These are phyloP conservation scores for Porites australiensis DNA, from an alignment of 64 coral and sea anemone genomes.

Conservation along the genomic window DNA sequence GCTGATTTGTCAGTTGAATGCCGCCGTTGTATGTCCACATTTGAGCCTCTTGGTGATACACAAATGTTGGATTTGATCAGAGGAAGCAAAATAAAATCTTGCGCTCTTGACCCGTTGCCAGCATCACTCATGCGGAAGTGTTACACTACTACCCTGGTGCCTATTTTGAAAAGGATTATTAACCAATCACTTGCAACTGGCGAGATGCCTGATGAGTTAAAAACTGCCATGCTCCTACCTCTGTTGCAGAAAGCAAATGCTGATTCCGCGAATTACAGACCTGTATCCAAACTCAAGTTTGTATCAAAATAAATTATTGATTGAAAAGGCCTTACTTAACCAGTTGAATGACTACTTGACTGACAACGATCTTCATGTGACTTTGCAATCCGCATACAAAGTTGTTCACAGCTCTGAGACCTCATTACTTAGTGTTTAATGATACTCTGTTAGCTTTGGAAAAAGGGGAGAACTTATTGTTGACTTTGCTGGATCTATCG, in stretches of 20 bases:
- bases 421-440: slow-evolving; percentile 26
- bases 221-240: slow-evolving; percentile 24
- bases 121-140: slow-evolving; percentile 24
- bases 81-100: slow-evolving; percentile 20
- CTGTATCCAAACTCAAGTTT: slow-evolving; percentile 44
- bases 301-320: slow-evolving; percentile 45
- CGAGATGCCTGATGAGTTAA: slow-evolving; percentile 37
- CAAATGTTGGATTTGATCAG: slow-evolving; percentile 9
- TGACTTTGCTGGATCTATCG: too few relatives aligned
- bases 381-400: slow-evolving; percentile 17
- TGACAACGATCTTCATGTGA: neutral
- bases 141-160: slow-evolving; percentile 4
- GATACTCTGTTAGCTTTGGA: neutral
- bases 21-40: neutral
- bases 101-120: slow-evolving; percentile 30
- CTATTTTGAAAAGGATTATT: slow-evolving; percentile 54
- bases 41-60: neutral
- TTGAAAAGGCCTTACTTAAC: slow-evolving; percentile 1
- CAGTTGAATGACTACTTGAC: too few relatives aligned
- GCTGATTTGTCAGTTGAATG: too few relatives aligned
- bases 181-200: slow-evolving; percentile 32
- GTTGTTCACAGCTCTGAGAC: slow-evolving; percentile 32
- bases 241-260: slow-evolving; percentile 29
- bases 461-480: too few relatives aligned
- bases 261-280: slow-evolving; percentile 32